Conservation (phyloP, 2,113 vertebrate species). For the Alectura lathami region DNA sequence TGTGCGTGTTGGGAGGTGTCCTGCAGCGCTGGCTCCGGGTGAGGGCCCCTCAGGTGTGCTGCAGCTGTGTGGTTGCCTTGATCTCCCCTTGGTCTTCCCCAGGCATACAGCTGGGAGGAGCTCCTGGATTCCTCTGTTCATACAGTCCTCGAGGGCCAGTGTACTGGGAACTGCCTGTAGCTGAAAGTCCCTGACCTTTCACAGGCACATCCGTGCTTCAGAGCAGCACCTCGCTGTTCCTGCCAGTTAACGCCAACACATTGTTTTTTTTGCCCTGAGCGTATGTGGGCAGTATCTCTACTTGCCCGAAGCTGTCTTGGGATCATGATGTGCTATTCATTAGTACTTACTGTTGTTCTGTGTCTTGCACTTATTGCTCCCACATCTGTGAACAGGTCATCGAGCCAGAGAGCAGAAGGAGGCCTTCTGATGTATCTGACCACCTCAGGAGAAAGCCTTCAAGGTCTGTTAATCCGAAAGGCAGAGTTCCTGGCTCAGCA, state of each 20-base stretch:
- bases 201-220: neutral
- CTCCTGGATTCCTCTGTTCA: neutral
- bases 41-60: neutral
- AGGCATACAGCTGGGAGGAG: neutral
- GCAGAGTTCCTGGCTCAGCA: slow-evolving; percentile 41
- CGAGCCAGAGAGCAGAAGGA: neutral
- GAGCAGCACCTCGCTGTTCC: neutral
- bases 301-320: neutral
- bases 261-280: neutral
- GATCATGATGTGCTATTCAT: neutral
- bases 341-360: neutral
- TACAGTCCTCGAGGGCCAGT: neutral
- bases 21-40: accelerated
- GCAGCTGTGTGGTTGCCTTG: accelerated
- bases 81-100: neutral
- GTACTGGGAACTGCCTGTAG: neutral
- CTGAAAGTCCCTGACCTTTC: neutral
- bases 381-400: neutral
- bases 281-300: neutral
- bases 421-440: neutral
- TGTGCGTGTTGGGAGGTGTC: accelerated
- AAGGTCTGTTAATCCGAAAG: slow-evolving; percentile 45
- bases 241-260: accelerated
- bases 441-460: neutral
- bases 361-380: neutral